Percentiles rank a stretch among this genome's conserved stretches.
These are phyloP conservation scores for Danionella cerebrum DNA, from an alignment of 2,113 vertebrate genomes.

Conservation along the genomic window DNA sequence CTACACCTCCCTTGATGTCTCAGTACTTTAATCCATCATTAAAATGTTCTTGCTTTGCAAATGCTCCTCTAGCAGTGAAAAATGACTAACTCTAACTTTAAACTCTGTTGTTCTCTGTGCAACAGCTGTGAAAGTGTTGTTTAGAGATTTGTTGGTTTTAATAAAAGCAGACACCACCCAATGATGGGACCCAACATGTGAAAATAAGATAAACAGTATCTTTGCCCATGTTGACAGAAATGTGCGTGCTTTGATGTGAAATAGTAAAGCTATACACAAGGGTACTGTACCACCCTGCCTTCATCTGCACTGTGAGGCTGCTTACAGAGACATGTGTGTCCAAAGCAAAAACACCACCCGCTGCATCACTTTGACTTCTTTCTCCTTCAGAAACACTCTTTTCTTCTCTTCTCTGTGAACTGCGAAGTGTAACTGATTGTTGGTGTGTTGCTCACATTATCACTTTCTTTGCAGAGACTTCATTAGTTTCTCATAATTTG, in stretches of 20 bases:
- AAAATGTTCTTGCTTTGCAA: too few species aligned
- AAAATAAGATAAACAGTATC: neutral
- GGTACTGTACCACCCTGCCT: conserved; percentile 5
- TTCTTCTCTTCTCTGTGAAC: neutral
- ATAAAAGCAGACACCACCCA: neutral
- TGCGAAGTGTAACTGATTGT: neutral
- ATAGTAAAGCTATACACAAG: conserved; percentile 10
- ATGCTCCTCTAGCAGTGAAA: too few species aligned
- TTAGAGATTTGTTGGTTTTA: too few species aligned
- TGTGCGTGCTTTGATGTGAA: conserved; percentile 26
- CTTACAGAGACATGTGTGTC: neutral
- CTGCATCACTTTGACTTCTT: neutral
- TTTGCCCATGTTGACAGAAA: neutral
- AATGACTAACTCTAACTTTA: too few species aligned
- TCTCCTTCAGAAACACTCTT: neutral
- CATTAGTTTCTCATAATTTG: conserved; percentile 30
- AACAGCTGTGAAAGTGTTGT: too few species aligned
- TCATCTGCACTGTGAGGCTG: conserved; percentile 9
- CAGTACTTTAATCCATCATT: too few species aligned
- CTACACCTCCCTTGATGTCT: too few species aligned
- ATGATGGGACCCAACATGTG: neutral
- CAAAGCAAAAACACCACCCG: conserved; percentile 5
- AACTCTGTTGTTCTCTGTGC: too few species aligned
- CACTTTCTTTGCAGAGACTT: neutral
- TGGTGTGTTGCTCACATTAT: conserved; percentile 13